Evolutionary conservation across 2,888 invertebrate species (phyloP), one percentile per base, ranked within the genome.

Genomic region (Acleris emargana): DNA sequence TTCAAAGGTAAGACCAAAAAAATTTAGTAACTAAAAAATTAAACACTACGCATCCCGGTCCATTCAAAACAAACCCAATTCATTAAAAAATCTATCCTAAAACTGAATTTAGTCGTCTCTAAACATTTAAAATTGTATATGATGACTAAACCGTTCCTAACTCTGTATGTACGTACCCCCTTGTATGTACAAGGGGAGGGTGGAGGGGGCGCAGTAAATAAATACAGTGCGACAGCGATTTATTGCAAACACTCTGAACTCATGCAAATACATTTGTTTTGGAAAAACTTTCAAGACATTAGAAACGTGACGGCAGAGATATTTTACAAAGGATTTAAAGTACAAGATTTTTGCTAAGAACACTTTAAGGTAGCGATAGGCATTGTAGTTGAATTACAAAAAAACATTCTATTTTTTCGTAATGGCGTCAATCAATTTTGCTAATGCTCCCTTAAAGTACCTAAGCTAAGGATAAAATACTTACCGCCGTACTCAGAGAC

Each of bases 181-280:
- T 72, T 69, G 77, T 78, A 75, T 71, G 45, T 45, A 38, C 13
- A 45, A 45, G 45, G 73, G 76, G 69, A 53, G 69, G 71, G 67
- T 64, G 55, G 53, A 42, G 58, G 67, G 73, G 75, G 71, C 67
- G 72, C 74, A 81, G 86, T 87, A 89, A 89, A 89, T 91, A 91
- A 89, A 89, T 89, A 88, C 80, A 85, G 77, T 76, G 78, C 80
- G 84, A 85, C 85, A 80, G 77, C 81, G 86, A 91, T 91, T 90
- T 91, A 90, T 91, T 86, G 85, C 88, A 79, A 83, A 82, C 83
- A 82, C 83, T 85, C 71, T 71, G 72, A 68, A 58, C 67, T 68
- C 68, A 69, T 70, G 69, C 68, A 69, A 67, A 69, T 69, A 64
- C 59, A 43, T 22, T 47, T 55, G 25, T 49, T 62, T 55, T 17